A percentile compares a stretch with the other conserved stretches of the same genome.
Evolutionary conservation across 2,888 invertebrate species (phyloP).

Genomic region (Ceraclea dissimilis): DNA sequence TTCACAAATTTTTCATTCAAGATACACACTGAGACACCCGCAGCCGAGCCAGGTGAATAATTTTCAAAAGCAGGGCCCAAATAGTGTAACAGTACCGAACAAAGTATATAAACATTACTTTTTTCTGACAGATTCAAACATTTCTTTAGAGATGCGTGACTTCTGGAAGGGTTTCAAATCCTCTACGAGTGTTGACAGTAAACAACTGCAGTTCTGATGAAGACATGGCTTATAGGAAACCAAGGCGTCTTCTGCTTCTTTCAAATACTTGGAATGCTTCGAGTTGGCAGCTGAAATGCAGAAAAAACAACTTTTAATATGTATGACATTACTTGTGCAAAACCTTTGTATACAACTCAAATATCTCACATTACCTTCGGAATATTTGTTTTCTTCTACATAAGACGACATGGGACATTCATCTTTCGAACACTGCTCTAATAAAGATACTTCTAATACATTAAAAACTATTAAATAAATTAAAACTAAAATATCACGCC

Average conservation of each 20-base stretch:
- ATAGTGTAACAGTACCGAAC: no score
- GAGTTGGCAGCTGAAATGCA: slow-evolving; percentile 17
- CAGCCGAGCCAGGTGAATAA: neutral
- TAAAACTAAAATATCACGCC: neutral
- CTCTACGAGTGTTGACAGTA: slow-evolving; percentile 52
- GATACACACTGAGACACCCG: neutral
- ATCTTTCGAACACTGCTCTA: slow-evolving; percentile 11
- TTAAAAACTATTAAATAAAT: neutral
- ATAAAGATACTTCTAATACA: neutral
- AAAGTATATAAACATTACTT: slow-evolving; percentile 15
- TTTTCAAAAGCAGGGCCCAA: no score
- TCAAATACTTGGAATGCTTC: slow-evolving; percentile 28
- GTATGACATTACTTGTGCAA: neutral
- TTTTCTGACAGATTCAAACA: slow-evolving; percentile 50
- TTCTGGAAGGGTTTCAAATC: slow-evolving; percentile 64
- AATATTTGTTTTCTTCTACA: slow-evolving; percentile 17
- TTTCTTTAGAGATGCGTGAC: slow-evolving; percentile 59
- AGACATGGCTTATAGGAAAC: slow-evolving; percentile 50
- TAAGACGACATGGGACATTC: slow-evolving; percentile 3
- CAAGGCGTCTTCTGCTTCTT: slow-evolving; percentile 45
- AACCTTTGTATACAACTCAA: no score
- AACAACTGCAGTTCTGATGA: slow-evolving; percentile 55
- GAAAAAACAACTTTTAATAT: neutral
- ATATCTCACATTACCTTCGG: slow-evolving; percentile 12
- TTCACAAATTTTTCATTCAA: neutral